Evolutionary conservation across 2,797 vertebrate genomes (phyloP), one percentile per base, ranked within the genome.

Genomic region (Merluccius polli): DNA sequence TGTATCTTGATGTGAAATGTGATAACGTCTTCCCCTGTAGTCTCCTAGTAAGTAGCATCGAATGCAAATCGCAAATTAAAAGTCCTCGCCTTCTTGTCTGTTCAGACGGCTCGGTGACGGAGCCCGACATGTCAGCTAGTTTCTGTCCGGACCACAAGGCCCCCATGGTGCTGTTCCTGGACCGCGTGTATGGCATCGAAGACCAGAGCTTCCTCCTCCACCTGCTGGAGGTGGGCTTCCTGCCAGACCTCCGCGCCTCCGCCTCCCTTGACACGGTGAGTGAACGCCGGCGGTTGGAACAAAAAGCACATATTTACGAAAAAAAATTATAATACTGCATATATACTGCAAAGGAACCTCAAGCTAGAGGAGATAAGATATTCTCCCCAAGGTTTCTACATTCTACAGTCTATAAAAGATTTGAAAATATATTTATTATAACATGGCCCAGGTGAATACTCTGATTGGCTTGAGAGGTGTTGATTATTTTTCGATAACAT

Each of bases 91-190:
- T 65, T 27, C 24, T 27, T 11, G 59, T 65, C 77, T 72, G 81
- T 86, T 72, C 91, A 99, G 98, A 99, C 85, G 97, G 98, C 72
- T 93, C 95, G 2, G 92, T 99, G 83, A 96, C 90, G 0, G 96
- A 99, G 79, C 97, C 98, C 0, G 95, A 98, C 79, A 96, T 99
- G 98, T 94, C 96, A 1, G 96, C 97, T 85, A 95, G 82, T 85
- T 99, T 99, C 93, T 99, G 97, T 84, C 98, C 98, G 35, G 98
- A 99, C 87, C 98, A 99, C 90, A 99, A 99, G 90, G 95, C 96
- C 65, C 93, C 98, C 75, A 99, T 99, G 97, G 98, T 99, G 87
- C 96, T 99, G 52, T 99, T 99, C 88, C 92, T 99, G 90, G 98
- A 99, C 78, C 94, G 98, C 80, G 98, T 99, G 29, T 99, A 99